Conservation (phyloP, 2,888 invertebrate species). For the Napeogenes sylphis region DNA sequence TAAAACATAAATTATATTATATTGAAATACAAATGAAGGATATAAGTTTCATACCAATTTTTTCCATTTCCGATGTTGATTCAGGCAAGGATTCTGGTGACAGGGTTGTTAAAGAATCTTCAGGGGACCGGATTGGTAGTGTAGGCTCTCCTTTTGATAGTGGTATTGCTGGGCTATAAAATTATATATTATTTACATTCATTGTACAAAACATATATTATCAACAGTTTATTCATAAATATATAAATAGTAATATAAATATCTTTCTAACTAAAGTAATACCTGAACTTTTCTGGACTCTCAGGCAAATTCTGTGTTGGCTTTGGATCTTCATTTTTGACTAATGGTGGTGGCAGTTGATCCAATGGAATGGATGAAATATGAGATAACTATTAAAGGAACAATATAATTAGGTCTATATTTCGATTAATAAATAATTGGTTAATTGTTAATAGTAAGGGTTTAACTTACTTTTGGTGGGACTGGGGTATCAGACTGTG, state of each 20-base stretch:
- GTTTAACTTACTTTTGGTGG: slow-evolving; percentile 32
- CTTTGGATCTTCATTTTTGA: slow-evolving; percentile 37
- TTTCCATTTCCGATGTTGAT: slow-evolving; percentile 54
- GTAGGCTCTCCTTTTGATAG: slow-evolving; percentile 68
- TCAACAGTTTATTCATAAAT: not conserved
- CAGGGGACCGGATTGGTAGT: slow-evolving; percentile 60
- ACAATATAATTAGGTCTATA: not conserved
- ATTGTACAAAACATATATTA: not conserved
- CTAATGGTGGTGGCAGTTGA: slow-evolving; percentile 16
- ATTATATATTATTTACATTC: not conserved
- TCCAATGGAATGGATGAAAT: slow-evolving; percentile 9
- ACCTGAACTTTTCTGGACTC: slow-evolving; percentile 60
- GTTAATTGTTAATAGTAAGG: not conserved
- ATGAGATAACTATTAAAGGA: slow-evolving; percentile 9
- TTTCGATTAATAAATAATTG: not conserved
- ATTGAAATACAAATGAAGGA: no score
- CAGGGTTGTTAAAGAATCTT: slow-evolving; percentile 58
- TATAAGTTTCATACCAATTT: slow-evolving; percentile 45
- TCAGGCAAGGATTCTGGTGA: slow-evolving; percentile 61
- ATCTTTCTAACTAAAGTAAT: slow-evolving; percentile 14
- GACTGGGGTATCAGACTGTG: slow-evolving; percentile 14
- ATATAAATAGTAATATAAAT: not conserved
- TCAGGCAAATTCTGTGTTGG: slow-evolving; percentile 30
- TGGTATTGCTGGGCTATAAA: slow-evolving; percentile 72
- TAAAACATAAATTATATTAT: no score